Evolutionary conservation across 2,113 vertebrate species (phyloP), one percentile per base, ranked within the genome.

Genomic region (Perccottus glenii): DNA sequence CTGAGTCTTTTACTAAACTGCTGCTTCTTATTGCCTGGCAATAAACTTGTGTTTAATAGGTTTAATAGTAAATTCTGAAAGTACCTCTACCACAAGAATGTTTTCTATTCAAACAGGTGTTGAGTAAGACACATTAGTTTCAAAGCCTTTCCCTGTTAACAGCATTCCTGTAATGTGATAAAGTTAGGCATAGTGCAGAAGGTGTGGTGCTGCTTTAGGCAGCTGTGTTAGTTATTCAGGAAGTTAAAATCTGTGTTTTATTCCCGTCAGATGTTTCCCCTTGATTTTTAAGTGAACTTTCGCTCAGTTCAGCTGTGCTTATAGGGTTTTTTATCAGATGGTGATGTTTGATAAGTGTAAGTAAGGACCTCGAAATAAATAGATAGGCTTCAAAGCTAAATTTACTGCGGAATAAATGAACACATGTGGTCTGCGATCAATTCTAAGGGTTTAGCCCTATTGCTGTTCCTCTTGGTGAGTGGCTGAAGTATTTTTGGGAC

Each of bases 401-500:
- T 27, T 43, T 64, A 12, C 59, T 4, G 4, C 43, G 45, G 5
- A 63, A 12, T 46, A 5, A 46, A 46, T 46, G 12, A 19, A 51
- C 32, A 11, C 4, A 33, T 40, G 5, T 40, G 38, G 19, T 27
- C 19, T 27, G 19, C 19, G 1, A 27, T 40, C 8, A 8, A 40
- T 40, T 40, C 8, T 8, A 40, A 40, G 14, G 45, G 14, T 46
- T 55, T 55, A 52, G 58, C 11, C 60, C n/a, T 15, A 77, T 4
- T 51, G 47, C 49, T 50, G 50, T 53, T 66, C 45, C 32, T 64
- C 48, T 33, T 75, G 14, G 49, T 50, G n/a, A 14, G 64, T 66
- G 19, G 42, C 16, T 11, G 51, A 38, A 45, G 60, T 75, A 78
- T 82, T 83, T 50, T 83, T 77, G 59, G 69, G 77, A 75, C 60